These are phyloP conservation scores for Entomobrya multifasciata DNA, from an alignment of 2,888 invertebrate species.

Conservation along the genomic window DNA sequence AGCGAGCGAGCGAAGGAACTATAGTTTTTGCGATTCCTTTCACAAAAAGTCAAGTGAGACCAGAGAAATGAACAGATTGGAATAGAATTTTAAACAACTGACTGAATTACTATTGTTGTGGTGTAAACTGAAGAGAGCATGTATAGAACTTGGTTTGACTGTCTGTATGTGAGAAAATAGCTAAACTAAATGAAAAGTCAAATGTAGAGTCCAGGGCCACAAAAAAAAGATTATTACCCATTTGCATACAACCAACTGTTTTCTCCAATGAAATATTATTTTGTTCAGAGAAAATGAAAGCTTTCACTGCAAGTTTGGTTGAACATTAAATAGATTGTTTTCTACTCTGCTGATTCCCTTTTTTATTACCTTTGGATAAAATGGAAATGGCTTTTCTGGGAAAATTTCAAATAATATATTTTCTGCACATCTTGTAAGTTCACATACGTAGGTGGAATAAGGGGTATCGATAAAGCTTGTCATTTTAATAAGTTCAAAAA, in stretches of 20 bases:
- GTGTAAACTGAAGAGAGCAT: too few species aligned
- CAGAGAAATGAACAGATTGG: neutral
- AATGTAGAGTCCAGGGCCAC: too few species aligned
- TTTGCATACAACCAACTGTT: neutral
- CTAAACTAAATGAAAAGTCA: neutral
- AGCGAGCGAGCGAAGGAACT: neutral
- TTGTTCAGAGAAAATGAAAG: neutral
- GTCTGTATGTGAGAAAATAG: too few species aligned
- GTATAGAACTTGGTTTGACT: neutral
- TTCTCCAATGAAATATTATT: constrained; percentile 13
- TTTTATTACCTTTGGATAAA: neutral
- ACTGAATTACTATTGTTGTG: neutral
- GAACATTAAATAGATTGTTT: constrained; percentile 7
- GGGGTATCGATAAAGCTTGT: neutral
- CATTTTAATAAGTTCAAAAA: neutral
- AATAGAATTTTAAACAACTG: constrained; percentile 19
- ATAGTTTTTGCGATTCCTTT: constrained; percentile 1
- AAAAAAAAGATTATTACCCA: constrained; percentile 25
- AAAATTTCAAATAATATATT: neutral
- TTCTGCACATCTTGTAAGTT: constrained; percentile 14
- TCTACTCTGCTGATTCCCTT: constrained; percentile 18
- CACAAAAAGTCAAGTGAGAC: neutral
- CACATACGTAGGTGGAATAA: neutral
- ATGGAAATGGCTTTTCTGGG: neutral
- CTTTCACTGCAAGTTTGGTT: neutral